Percentiles rank a stretch among this genome's conserved stretches.
Evolutionary conservation across 2,797 vertebrate species (phyloP).

Genomic region (Ara ararauna): DNA sequence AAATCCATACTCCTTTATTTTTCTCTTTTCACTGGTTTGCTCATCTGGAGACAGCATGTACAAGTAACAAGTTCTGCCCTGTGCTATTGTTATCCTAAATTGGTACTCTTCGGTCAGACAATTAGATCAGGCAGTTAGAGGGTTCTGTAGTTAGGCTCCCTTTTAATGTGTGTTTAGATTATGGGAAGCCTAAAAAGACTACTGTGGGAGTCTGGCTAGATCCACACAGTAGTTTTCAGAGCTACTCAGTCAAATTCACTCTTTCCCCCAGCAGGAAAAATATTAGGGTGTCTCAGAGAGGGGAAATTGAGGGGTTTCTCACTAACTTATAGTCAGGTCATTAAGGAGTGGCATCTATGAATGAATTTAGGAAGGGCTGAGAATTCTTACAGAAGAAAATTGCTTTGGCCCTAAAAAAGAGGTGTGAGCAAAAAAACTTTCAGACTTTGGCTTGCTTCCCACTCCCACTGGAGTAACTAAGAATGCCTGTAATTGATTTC

Average conservation of each 20-base stretch:
- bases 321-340: not conserved
- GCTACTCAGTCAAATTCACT: not conserved
- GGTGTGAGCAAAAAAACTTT: conserved; percentile 16
- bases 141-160: conserved; percentile 8
- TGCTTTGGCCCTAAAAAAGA: conserved; percentile 11
- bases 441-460: not conserved
- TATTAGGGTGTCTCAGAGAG: not conserved
- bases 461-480: not conserved
- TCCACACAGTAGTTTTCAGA: not conserved
- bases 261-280: not conserved
- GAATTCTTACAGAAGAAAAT: conserved; percentile 4
- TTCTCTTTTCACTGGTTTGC: conserved; percentile 18
- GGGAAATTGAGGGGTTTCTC: not conserved
- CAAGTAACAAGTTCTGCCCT: conserved; percentile 33
- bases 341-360: not conserved
- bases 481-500: conserved; percentile 16
- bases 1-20: conserved; percentile 32
- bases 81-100: conserved; percentile 53
- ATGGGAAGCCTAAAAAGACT: not conserved
- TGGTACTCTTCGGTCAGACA: conserved; percentile 32
- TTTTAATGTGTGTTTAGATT: conserved; percentile 2
- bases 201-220: not conserved
- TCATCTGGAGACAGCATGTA: conserved; percentile 32
- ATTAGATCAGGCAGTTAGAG: conserved; percentile 28
- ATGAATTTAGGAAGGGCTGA: not conserved